A percentile compares a stretch with the other conserved stretches of the same genome.
phyloP scores from a whole-genome alignment of 2,797 vertebrate genomes.

The Urosaurus nigricauda region DNA sequence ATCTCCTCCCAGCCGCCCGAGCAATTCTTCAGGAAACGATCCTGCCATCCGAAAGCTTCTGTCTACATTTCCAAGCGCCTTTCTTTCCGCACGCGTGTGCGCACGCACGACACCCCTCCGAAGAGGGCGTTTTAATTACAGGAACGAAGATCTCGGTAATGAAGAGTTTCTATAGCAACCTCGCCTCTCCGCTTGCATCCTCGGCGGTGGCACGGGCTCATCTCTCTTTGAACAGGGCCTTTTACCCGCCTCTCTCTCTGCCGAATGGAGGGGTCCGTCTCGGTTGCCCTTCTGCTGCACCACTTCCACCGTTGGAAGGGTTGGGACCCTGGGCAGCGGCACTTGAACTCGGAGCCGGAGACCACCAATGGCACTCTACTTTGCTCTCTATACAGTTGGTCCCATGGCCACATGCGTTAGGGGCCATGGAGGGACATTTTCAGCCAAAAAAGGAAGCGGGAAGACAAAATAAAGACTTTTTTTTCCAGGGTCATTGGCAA shows the following conservation, averaged over 20 bases:
- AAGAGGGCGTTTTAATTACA: conserved; percentile 72
- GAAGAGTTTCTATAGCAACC: conserved; percentile 84
- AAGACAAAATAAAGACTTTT: no score
- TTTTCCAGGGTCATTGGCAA: no score
- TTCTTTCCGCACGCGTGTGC: not conserved
- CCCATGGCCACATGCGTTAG: not conserved
- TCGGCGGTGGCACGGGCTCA: not conserved
- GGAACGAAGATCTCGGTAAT: conserved; percentile 74
- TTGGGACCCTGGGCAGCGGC: not conserved
- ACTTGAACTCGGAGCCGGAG: not conserved
- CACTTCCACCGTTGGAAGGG: not conserved
- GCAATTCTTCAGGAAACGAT: not conserved
- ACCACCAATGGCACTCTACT: no score
- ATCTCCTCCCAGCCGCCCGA: no score
- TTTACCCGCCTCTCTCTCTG: not conserved
- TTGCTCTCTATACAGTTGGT: not conserved
- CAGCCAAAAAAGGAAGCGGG: no score
- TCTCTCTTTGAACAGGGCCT: not conserved
- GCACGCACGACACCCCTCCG: conserved; percentile 1
- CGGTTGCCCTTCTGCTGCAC: not conserved
- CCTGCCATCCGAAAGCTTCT: conserved; percentile 18
- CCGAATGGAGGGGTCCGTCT: not conserved
- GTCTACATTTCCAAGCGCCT: conserved; percentile 44
- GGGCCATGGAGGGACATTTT: no score
- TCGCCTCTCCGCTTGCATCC: conserved; percentile 38